phyloP scores from a whole-genome alignment of 92 coral and sea anemone species.

The Anthopleura xanthogrammica region DNA sequence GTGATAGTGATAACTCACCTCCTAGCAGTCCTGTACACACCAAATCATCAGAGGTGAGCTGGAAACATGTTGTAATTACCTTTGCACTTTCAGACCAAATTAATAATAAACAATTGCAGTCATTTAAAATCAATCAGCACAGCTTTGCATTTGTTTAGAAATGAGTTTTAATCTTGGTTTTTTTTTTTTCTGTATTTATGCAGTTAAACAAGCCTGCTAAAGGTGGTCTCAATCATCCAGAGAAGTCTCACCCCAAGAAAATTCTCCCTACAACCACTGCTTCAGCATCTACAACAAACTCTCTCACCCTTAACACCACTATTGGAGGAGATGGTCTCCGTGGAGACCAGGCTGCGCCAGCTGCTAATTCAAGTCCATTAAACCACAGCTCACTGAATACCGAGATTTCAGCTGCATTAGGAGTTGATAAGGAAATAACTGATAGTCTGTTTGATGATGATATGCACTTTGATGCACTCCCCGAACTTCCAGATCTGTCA shows the following conservation, averaged over 20 bases:
- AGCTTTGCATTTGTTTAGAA: not conserved
- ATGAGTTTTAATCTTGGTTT: not conserved
- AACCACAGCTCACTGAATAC: slow-evolving; percentile 52
- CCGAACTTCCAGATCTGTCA: slow-evolving; percentile 20
- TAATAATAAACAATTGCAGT: too few relatives aligned
- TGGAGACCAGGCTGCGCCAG: slow-evolving; percentile 80
- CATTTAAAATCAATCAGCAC: too few relatives aligned
- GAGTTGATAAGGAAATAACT: slow-evolving; percentile 7
- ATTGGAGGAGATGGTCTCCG: slow-evolving; percentile 83
- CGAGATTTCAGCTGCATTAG: not conserved
- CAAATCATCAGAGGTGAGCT: slow-evolving; percentile 45
- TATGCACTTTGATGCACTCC: slow-evolving; percentile 19
- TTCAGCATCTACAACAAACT: slow-evolving; percentile 43
- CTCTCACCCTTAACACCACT: slow-evolving; percentile 34
- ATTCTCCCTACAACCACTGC: slow-evolving; percentile 45
- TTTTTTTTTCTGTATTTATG: not conserved
- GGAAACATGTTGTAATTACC: too few relatives aligned
- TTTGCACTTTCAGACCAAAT: too few relatives aligned
- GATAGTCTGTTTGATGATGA: slow-evolving; percentile 19
- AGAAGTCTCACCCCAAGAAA: slow-evolving; percentile 33
- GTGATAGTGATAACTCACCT: slow-evolving; percentile 48
- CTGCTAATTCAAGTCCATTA: slow-evolving; percentile 50
- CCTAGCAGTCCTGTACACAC: slow-evolving; percentile 35
- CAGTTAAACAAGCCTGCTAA: slow-evolving; percentile 33
- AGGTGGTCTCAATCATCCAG: slow-evolving; percentile 50